These are phyloP conservation scores for Drosophila bocki DNA, from an alignment of 1,140 invertebrate species.

Conservation along the genomic window DNA sequence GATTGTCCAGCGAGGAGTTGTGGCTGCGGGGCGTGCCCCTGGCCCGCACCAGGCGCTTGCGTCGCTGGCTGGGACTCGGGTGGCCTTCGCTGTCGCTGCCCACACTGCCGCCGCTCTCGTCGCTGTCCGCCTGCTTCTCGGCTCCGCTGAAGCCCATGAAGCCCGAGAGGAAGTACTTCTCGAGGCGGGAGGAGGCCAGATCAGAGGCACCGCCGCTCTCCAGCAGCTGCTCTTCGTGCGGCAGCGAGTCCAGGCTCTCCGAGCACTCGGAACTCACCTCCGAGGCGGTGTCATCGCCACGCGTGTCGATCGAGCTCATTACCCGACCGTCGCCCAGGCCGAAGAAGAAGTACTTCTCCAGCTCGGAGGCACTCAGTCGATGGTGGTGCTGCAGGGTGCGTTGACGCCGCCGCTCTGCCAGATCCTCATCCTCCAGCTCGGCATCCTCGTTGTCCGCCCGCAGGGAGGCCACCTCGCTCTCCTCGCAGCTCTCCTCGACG, in stretches of 20 bases:
- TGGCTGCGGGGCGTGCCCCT: constrained; percentile 92
- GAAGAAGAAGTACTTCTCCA: constrained; percentile 97
- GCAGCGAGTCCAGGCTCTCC: constrained; percentile 90
- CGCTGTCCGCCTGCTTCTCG: constrained; percentile 90
- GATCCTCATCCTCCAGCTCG: constrained; percentile 45
- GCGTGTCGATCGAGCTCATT: constrained; percentile 85
- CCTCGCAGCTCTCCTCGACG: constrained; percentile 96
- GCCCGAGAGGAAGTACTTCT: constrained; percentile 95
- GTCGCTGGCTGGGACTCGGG: constrained; percentile 93
- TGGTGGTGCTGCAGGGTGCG: constrained; percentile 84
- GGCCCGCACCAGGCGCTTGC: constrained; percentile 91
- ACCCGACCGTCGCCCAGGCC: constrained; percentile 90
- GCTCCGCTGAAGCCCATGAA: constrained; percentile 91
- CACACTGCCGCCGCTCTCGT: constrained; percentile 88
- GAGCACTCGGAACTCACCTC: constrained; percentile 95
- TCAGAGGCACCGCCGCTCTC: constrained; percentile 87
- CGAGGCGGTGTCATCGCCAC: constrained; percentile 91
- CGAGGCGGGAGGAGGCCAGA: constrained; percentile 92
- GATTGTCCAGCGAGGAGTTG: constrained; percentile 92
- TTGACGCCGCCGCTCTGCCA: constrained; percentile 59
- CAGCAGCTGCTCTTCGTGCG: constrained; percentile 86
- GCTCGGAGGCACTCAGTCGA: constrained; percentile 91
- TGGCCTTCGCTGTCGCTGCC: constrained; percentile 93
- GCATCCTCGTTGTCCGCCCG: constrained; percentile 71
- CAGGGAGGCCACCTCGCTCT: constrained; percentile 90